Evolutionary conservation across 2,888 invertebrate genomes (phyloP).

Genomic region (Ophion ventricosus): DNA sequence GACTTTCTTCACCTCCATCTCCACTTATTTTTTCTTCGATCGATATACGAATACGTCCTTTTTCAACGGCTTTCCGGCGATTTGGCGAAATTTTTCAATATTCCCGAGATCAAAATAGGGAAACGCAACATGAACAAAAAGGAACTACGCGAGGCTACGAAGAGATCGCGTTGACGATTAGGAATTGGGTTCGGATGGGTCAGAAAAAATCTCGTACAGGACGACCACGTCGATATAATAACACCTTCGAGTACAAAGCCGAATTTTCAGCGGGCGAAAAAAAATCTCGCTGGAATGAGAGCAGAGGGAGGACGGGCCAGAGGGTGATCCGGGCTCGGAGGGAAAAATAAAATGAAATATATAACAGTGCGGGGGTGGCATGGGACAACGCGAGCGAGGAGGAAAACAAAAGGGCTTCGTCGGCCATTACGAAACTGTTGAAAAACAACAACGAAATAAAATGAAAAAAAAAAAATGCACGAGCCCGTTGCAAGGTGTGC

Average conservation of each 20-base stretch:
- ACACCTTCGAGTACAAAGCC: slow-evolving; percentile 66
- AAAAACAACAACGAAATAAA: background rate
- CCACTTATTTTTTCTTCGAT: slow-evolving; percentile 2
- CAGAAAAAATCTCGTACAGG: too few relatives aligned
- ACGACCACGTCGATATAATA: slow-evolving; percentile 64
- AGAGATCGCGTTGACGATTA: slow-evolving; percentile 6
- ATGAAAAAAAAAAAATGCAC: background rate
- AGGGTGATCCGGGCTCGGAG: background rate
- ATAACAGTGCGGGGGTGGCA: background rate
- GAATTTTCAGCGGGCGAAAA: slow-evolving; percentile 61
- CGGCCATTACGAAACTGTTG: slow-evolving; percentile 50
- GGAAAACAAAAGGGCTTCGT: slow-evolving; percentile 44
- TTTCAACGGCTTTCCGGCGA: background rate
- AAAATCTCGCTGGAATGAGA: slow-evolving; percentile 25
- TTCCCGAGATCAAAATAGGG: too few relatives aligned
- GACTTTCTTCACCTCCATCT: slow-evolving; percentile 55
- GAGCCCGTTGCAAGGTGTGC: slow-evolving; percentile 27
- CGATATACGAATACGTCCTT: background rate
- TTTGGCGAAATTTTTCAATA: background rate
- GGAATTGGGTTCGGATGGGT: too few relatives aligned
- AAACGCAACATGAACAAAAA: background rate
- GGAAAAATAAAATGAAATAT: background rate
- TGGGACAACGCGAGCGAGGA: background rate
- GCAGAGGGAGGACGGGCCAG: slow-evolving; percentile 21
- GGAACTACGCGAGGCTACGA: background rate